Evolutionary conservation across 2,797 vertebrate species (phyloP).

Genomic region (Mallotus villosus): DNA sequence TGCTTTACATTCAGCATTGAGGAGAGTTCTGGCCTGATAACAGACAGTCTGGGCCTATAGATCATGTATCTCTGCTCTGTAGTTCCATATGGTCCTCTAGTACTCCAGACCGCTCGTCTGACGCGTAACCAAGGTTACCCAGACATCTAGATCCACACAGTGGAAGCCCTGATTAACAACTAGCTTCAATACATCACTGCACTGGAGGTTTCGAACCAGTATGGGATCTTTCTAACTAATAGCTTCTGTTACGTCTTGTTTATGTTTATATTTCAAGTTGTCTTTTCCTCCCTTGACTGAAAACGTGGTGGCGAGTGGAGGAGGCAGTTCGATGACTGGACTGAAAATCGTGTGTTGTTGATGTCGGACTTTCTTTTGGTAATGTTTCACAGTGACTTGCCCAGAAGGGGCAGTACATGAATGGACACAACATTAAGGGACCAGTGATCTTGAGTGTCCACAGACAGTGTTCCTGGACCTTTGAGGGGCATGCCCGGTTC

Average conservation of each 20-base stretch:
- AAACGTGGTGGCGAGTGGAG: neutral
- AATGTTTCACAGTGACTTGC: neutral
- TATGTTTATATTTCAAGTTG: neutral
- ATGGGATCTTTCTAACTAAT: neutral
- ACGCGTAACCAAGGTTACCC: neutral
- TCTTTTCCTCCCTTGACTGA: conserved; percentile 19
- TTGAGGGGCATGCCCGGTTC: neutral
- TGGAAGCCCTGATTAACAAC: neutral
- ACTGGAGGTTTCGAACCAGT: neutral
- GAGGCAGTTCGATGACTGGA: conserved; percentile 30
- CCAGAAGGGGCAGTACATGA: neutral
- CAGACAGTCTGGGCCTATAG: neutral
- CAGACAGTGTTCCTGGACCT: neutral
- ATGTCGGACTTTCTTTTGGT: neutral
- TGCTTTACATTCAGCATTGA: neutral
- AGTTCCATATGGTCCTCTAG: neutral
- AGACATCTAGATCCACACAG: neutral
- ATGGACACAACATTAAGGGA: conserved; percentile 23
- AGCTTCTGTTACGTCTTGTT: neutral
- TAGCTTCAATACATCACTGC: neutral
- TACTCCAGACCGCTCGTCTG: neutral
- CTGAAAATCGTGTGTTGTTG: conserved; percentile 4
- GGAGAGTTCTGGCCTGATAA: neutral
- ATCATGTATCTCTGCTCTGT: neutral
- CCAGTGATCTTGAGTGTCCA: conserved; percentile 36